Base-by-base conservation (phyloP, 2,797 vertebrate species). In the Sylvilagus floridanus region DNA sequence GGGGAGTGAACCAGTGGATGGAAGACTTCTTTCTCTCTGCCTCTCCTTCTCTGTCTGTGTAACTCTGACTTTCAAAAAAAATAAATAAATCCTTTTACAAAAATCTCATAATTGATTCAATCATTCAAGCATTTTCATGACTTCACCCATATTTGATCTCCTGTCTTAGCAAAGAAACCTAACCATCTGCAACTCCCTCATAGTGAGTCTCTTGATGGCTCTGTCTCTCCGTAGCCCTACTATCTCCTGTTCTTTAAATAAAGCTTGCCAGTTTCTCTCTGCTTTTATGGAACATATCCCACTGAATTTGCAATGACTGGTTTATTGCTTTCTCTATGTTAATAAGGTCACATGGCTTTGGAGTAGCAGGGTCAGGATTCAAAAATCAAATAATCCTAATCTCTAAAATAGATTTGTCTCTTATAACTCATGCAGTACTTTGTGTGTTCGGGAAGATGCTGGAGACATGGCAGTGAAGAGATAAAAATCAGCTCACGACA, bases 321-420 rank as follows among this genome's bases (percentile, higher is more conserved):
- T 72, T 79, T 85, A 73, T 71, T 6, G 32, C 13, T 81, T 81
- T 86, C 71, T 52, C 71, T 73, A 0, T 19, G 24, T 47, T 82
- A 28, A 26, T 68, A 92, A 76, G 54, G 62, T 68, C 81, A 84
- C 37, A 63, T 4, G 2, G 54, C 75, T 95, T 91, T 84, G 73
- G 73, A 93, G 9, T 71, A 88, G 26, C 66, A 75, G 57, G 66
- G 57, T 73, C 16, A 78, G 50, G 32, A 83, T 87, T 91, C 28
- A 72, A 89, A 47, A 89, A 47, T 16, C n/a, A 81, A 65, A 30
- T 83, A 65, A 71, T 91, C n/a, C 72, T 78, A 78, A 85, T n/a
- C 62, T 50, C 12, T 72, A 35, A 30, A 69, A 85, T 30, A 77
- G 77, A 91, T 17, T 54, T 28, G 35, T 75, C 28, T 37, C 28